Base-by-base conservation (phyloP, 1,140 invertebrate species). In the Heliconius melpomene region DNA sequence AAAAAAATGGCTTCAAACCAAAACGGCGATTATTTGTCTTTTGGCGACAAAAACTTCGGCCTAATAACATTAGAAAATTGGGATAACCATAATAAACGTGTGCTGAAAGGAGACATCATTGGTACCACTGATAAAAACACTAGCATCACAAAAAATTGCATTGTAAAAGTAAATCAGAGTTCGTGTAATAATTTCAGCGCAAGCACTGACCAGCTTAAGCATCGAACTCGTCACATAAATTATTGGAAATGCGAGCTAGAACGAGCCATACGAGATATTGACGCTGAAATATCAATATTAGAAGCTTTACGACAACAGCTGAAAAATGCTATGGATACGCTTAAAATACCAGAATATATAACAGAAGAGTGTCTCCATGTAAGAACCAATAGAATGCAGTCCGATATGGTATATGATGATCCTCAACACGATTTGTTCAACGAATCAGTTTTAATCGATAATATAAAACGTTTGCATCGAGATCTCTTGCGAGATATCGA, bases 391-490 rank as follows among this genome's bases (percentile, higher is more conserved):
- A 95, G 98, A 81, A 95, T 97, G 81, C 97, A 97, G 81, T 95
- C 96, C 0, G 98, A 98, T 90, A 91, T 98, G 8, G 96, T 98
- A 1, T 95, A 97, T 75, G 98, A 98, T 88, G 95, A 96, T 74
- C 96, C 97, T 2, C 97, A 98, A 93, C 96, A 97, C 79, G 96
- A 97, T 85, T 89, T 98, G 6, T 95, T 96, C 16, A 97, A 96
- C 80, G 97, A 97, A 87, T 88, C 96, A 74, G 95, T 96, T 0
- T 89, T 97, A 3, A 96, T 96, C 54, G 94, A 95, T 7, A 96
- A 97, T 84, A 95, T 97, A 26, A 92, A 92, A 74, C 85, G 82
- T 78, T 54, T 94, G 23, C 91, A 94, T 38, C 87, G 94, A 54
- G 94, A 95, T 52, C 88, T 96, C 36, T 88, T 97, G 29, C 93